Base-by-base conservation (phyloP, 2,797 vertebrate genomes). In the Tachyglossus aculeatus region DNA sequence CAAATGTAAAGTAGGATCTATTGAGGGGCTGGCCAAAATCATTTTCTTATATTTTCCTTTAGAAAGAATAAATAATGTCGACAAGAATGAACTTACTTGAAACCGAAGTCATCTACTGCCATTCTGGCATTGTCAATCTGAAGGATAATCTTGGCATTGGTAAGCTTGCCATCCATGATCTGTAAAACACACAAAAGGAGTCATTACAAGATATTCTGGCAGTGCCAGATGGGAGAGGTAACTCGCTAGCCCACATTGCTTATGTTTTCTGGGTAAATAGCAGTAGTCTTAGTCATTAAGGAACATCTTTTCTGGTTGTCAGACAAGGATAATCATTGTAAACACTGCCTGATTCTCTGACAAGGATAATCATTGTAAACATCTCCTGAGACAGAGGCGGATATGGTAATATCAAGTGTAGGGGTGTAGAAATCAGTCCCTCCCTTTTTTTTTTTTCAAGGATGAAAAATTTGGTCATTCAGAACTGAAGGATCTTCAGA, bases 41-140 rank as follows among this genome's bases (percentile, higher is more conserved):
- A 9, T 41, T 66, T 72, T 55, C 21, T 1, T 47, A 34, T 50
- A 37, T 45, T 18, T n/a, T 74, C 39, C 40, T 69, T 85, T 39
- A 32, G 8, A 4, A 67, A 55, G 66, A 33, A 36, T 53, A 39
- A 16, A 22, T 11, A 2, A 41, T 51, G 16, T 63, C 40, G 41
- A 12, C 15, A 73, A 48, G 74, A 63, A 67, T 72, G 54, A 44
- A 61, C 91, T 88, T 89, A 94, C 93, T 94, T 94, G 84, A 92
- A 85, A 57, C 79, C 90, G 83, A 94, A 94, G 88, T 93, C 91
- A 33, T 94, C 92, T 22, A 88, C 82, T 6, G 93, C 93, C 82
- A 93, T 92, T 77, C 74, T 91, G 27, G 93, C 93, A 0, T 94
- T 94, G 86, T 93, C 93, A 4, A 94, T 91, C 57, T 93, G 92